A percentile compares a stretch with the other conserved stretches of the same genome.
Conservation (phyloP, 1,140 invertebrate species). For the Pseudomyrmex dendroicus region DNA sequence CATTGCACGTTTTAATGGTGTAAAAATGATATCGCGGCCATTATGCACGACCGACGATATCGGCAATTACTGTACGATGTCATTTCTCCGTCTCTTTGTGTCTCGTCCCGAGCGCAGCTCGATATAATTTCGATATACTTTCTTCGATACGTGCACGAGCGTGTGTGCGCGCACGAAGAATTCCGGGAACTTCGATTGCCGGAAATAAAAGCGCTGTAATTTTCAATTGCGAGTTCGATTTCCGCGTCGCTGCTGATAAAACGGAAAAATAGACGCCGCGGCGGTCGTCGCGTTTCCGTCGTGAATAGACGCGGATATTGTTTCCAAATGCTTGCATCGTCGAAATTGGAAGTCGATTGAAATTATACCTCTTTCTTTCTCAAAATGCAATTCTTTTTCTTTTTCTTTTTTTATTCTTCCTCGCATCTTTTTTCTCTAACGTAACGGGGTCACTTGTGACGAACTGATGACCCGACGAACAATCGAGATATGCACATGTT, state of each 20-base stretch:
- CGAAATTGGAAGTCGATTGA: slow-evolving; percentile 2
- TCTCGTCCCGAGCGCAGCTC: slow-evolving; percentile 1
- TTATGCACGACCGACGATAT: slow-evolving; percentile 10
- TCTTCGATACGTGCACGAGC: background rate
- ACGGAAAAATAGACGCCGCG: background rate
- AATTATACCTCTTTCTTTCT: slow-evolving; percentile 15
- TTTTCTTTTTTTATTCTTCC: background rate
- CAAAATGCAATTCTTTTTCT: background rate
- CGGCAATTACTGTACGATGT: slow-evolving; percentile 3
- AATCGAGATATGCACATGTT: slow-evolving; percentile 35
- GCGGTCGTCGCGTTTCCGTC: background rate
- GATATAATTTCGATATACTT: background rate
- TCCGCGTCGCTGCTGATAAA: background rate
- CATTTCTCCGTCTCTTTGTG: too few relatives aligned
- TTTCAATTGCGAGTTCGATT: background rate
- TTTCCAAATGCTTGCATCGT: background rate
- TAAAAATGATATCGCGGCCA: slow-evolving; percentile 40
- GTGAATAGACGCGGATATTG: background rate
- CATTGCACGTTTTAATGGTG: slow-evolving; percentile 67
- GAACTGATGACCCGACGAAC: slow-evolving; percentile 31
- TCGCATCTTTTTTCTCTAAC: background rate
- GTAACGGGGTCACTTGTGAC: background rate
- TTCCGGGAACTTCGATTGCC: background rate
- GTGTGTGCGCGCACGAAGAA: background rate
- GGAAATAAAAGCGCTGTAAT: background rate